phyloP scores from a whole-genome alignment of 2,797 vertebrate genomes.

The Danio tinwini region DNA sequence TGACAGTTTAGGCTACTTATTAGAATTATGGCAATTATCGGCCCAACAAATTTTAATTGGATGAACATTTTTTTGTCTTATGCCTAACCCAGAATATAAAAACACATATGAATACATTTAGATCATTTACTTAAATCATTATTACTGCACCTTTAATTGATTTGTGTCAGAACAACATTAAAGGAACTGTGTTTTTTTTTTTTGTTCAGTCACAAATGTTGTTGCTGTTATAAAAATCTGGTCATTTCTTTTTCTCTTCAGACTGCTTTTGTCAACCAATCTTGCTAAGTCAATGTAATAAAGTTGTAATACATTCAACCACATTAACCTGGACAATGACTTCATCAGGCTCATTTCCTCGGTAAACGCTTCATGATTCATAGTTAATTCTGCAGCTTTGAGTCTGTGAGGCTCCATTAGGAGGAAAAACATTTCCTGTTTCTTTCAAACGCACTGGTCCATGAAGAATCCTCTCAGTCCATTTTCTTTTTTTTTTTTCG shows the following conservation, averaged over 20 bases:
- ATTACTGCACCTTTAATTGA: too few species aligned
- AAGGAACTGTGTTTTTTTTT: too few species aligned
- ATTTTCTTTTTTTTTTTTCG: background rate
- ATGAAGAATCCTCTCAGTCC: background rate
- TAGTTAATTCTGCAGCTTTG: conserved; percentile 18
- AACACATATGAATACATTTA: too few species aligned
- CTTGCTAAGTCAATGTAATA: conserved; percentile 10
- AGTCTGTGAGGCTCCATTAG: conserved; percentile 24
- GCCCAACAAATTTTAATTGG: too few species aligned
- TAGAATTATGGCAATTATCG: too few species aligned
- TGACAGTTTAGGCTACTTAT: too few species aligned
- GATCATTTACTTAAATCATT: too few species aligned
- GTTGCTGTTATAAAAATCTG: background rate
- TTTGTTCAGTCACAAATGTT: too few species aligned
- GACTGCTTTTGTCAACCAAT: background rate
- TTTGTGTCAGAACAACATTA: too few species aligned
- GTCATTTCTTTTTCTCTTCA: background rate
- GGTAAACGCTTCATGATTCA: conserved; percentile 19
- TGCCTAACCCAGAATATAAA: too few species aligned
- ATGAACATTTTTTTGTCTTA: too few species aligned
- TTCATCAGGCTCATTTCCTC: conserved; percentile 26
- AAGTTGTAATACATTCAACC: conserved; percentile 15
- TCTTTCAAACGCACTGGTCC: background rate
- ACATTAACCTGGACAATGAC: conserved; percentile 26
- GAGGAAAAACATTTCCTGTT: conserved; percentile 18